Evolutionary conservation across 1,140 invertebrate genomes (phyloP).

Genomic region (Calliopsis andreniformis): DNA sequence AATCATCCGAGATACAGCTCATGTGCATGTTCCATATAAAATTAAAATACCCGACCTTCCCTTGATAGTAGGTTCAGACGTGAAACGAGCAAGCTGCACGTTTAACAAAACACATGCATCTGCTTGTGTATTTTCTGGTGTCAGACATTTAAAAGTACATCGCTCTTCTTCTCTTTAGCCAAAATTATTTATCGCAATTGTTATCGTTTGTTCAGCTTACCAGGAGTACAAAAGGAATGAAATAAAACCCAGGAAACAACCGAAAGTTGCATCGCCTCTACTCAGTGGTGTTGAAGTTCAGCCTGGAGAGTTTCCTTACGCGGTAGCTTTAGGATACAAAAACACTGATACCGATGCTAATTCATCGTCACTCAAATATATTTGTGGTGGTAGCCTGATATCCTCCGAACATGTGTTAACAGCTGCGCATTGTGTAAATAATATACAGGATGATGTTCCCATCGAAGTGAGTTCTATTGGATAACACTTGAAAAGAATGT

Average conservation of each 20-base stretch:
- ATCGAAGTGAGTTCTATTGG: slow-evolving; percentile 61
- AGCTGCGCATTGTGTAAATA: slow-evolving; percentile 90
- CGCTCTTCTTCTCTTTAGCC: too few relatives aligned
- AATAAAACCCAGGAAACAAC: slow-evolving; percentile 5
- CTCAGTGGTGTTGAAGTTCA: slow-evolving; percentile 49
- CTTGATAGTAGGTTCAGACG: neutral
- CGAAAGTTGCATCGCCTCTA: slow-evolving; percentile 59
- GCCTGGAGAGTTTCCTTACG: slow-evolving; percentile 73
- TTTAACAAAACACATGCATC: too few relatives aligned
- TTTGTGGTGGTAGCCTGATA: slow-evolving; percentile 91
- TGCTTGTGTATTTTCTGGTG: too few relatives aligned
- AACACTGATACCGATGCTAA: neutral
- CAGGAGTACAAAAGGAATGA: slow-evolving; percentile 70
- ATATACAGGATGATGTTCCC: slow-evolving; percentile 69
- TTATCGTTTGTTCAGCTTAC: slow-evolving; percentile 68
- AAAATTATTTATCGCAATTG: neutral
- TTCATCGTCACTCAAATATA: slow-evolving; percentile 77
- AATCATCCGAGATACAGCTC: neutral
- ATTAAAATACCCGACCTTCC: neutral
- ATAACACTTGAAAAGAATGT: too few relatives aligned
- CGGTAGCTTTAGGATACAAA: slow-evolving; percentile 72
- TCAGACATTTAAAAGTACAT: too few relatives aligned
- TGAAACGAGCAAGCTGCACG: neutral
- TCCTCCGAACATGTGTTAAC: slow-evolving; percentile 88
- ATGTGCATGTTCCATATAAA: neutral